Conservation (phyloP, 2,113 vertebrate species). For the Chrysemys picta region DNA sequence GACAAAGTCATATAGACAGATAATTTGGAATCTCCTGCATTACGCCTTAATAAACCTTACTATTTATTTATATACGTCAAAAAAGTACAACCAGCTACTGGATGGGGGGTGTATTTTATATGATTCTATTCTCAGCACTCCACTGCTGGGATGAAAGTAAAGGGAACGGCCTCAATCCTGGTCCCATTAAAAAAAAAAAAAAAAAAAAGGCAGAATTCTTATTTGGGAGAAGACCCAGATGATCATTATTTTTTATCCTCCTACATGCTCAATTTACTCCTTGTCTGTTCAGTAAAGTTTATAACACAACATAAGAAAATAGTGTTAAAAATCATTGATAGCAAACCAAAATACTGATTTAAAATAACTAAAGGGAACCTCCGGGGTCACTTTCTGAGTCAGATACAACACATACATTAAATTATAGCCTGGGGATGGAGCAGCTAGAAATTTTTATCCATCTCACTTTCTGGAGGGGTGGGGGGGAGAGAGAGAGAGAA, state of each 20-base stretch:
- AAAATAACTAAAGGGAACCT: neutral
- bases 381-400: neutral
- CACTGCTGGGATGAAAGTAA: neutral
- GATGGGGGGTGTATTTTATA: neutral
- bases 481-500: neutral
- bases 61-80: neutral
- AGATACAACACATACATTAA: neutral
- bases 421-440: neutral
- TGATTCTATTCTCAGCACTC: neutral
- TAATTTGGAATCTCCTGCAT: rapidly evolving
- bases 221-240: neutral
- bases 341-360: neutral
- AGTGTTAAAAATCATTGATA: no score
- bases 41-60: no score
- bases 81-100: neutral
- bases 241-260: neutral
- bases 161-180: neutral
- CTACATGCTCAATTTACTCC: neutral
- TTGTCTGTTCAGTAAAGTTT: neutral
- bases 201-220: neutral
- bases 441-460: neutral
- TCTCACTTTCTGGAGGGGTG: neutral
- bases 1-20: neutral
- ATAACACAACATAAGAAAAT: neutral
- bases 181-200: neutral